Conservation (phyloP, 2,797 vertebrate genomes). For the Ceyx erithaca region DNA sequence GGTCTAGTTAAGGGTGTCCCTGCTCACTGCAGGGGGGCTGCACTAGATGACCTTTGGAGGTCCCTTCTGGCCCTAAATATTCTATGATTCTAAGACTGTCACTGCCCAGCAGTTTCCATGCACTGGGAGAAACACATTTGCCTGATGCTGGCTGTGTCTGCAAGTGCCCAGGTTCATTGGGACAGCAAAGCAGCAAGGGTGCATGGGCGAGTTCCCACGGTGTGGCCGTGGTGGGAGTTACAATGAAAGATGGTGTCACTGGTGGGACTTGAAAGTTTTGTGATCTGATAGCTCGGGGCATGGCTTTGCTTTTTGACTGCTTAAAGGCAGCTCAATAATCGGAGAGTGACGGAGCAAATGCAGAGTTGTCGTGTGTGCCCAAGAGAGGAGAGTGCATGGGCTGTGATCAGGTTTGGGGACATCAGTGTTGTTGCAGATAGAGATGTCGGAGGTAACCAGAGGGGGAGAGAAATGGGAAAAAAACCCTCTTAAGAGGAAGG, state of each 20-base stretch:
- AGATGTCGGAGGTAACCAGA: not conserved
- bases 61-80: no score
- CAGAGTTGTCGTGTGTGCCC: fast-evolving
- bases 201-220: fast-evolving
- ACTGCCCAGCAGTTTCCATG: not conserved
- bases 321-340: fast-evolving
- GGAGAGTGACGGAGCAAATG: fast-evolving
- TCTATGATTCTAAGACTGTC: no score
- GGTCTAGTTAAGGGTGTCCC: no score
- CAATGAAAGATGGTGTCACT: not conserved
- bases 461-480: not conserved
- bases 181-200: not conserved
- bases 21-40: no score
- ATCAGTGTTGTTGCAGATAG: fast-evolving
- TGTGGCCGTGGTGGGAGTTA: not conserved
- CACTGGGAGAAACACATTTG: fast-evolving
- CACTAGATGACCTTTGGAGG: no score
- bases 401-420: not conserved
- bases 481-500: not conserved
- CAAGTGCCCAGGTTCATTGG: fast-evolving
- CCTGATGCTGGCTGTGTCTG: not conserved
- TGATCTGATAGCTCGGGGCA: not conserved
- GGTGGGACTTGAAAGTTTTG: not conserved
- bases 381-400: not conserved
- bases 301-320: not conserved